Percentiles rank a stretch among this genome's conserved stretches.
Evolutionary conservation across 2,888 invertebrate genomes (phyloP).

Genomic region (Nomada fabriciana): DNA sequence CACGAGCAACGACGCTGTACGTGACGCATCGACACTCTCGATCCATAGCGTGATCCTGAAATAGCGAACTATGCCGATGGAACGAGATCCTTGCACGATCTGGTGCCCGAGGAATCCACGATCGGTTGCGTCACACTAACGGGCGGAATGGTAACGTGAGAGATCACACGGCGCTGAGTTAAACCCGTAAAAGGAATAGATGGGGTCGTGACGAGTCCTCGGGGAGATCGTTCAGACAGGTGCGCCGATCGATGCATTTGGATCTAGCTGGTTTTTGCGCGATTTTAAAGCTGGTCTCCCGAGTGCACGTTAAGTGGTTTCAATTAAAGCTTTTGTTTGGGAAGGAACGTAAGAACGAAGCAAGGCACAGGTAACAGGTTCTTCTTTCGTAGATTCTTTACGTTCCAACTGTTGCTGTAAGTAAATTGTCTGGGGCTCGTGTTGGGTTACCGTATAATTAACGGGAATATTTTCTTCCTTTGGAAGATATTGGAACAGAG

Average conservation of each 20-base stretch:
- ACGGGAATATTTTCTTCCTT: too few species aligned
- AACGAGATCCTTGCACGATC: slow-evolving; percentile 49
- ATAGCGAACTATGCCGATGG: slow-evolving; percentile 35
- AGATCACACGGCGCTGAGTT: slow-evolving; percentile 38
- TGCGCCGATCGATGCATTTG: slow-evolving; percentile 20
- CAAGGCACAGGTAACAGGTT: too few species aligned
- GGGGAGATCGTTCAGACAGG: slow-evolving; percentile 19
- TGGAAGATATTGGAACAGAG: too few species aligned
- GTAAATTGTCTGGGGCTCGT: too few species aligned
- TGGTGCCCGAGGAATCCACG: slow-evolving; percentile 26
- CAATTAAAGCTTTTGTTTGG: too few species aligned
- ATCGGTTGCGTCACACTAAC: slow-evolving; percentile 51
- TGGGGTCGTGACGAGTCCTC: slow-evolving; percentile 8
- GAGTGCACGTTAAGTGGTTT: too few species aligned
- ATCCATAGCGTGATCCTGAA: slow-evolving; percentile 51
- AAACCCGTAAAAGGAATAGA: slow-evolving; percentile 47
- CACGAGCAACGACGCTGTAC: slow-evolving; percentile 67
- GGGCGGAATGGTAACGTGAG: slow-evolving; percentile 42
- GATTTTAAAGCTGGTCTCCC: background rate
- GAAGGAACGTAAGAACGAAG: too few species aligned
- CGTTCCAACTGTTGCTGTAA: too few species aligned
- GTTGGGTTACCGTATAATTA: too few species aligned
- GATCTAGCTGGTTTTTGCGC: background rate
- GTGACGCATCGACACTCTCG: slow-evolving; percentile 53
- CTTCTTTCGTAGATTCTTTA: too few species aligned